phyloP scores from a whole-genome alignment of 2,888 invertebrate genomes.

The Apodemia mormo region DNA sequence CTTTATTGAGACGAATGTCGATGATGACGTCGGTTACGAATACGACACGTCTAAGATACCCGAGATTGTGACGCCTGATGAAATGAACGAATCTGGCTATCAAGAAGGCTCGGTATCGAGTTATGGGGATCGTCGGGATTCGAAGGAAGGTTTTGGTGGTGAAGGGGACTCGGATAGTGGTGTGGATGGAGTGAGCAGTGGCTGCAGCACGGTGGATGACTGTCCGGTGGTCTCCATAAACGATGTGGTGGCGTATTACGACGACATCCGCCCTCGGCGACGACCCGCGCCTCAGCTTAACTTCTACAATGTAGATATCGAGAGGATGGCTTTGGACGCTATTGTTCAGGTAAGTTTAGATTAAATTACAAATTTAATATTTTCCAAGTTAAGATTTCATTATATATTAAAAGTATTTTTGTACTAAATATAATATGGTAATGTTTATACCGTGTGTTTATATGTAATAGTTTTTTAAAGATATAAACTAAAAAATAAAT shows the following conservation, averaged over 20 bases:
- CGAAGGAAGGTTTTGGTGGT: constrained; percentile 71
- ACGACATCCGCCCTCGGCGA: constrained; percentile 68
- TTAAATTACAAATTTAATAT: background rate
- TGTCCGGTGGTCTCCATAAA: constrained; percentile 80
- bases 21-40: constrained; percentile 67
- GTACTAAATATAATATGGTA: no score
- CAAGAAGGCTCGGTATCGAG: constrained; percentile 74
- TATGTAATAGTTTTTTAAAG: no score
- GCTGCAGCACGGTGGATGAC: constrained; percentile 81
- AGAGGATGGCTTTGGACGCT: constrained; percentile 68
- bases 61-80: constrained; percentile 72
- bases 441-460: no score
- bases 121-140: constrained; percentile 69
- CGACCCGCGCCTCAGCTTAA: constrained; percentile 71
- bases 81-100: constrained; percentile 75
- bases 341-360: constrained; percentile 60
- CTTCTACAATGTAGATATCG: constrained; percentile 73
- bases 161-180: constrained; percentile 78
- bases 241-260: constrained; percentile 76
- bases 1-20: constrained; percentile 58
- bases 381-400: no score
- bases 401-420: no score
- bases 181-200: constrained; percentile 81
- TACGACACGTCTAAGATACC: constrained; percentile 68
- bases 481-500: no score